Evolutionary conservation across 2,113 vertebrate species (phyloP), one percentile per base, ranked within the genome.

Genomic region (Phyllostomus hastatus): DNA sequence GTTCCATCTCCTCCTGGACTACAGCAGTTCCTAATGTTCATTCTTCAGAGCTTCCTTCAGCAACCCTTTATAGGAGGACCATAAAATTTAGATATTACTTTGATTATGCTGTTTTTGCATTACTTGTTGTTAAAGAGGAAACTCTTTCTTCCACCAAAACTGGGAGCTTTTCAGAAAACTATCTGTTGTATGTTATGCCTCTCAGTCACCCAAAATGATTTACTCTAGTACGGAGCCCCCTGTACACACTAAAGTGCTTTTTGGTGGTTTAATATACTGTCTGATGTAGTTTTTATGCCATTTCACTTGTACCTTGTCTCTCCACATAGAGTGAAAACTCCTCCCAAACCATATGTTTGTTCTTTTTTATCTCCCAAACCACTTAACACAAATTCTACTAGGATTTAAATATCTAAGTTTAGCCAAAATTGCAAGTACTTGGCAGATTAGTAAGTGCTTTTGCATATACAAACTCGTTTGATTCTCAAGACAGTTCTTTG

Each of bases 391-490:
- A 61, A 92, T 91, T 89, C 86, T 89, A 80, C 64, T 87, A 64
- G n/a, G 33, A 90, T 84, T 94, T 95, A 94, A 95, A 87, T 88
- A 88, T 46, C 73, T 79, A 75, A 82, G 22, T 11, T 92, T 91
- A 85, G 81, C n/a, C 46, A 69, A 87, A 91, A 96, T 84, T 92
- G n/a, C 22, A 94, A 89, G 26, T 16, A 20, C 7, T 82, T 59
- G 41, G 84, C 33, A 84, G 70, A 90, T 70, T 79, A 52, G 28
- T 88, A 89, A 73, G 11, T 90, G 11, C 2, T 64, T 95, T 82
- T 67, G 19, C 64, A 82, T 88, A 67, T 15, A 35, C 84, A 64
- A 64, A 57, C 28, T 91, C 75, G 59, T 52, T 89, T 94, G 75
- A 90, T 88, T 94, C 57, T 61, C 38, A 76, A 59, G 24, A 92